phyloP scores from a whole-genome alignment of 2,113 vertebrate species.

The Agelaius phoeniceus region DNA sequence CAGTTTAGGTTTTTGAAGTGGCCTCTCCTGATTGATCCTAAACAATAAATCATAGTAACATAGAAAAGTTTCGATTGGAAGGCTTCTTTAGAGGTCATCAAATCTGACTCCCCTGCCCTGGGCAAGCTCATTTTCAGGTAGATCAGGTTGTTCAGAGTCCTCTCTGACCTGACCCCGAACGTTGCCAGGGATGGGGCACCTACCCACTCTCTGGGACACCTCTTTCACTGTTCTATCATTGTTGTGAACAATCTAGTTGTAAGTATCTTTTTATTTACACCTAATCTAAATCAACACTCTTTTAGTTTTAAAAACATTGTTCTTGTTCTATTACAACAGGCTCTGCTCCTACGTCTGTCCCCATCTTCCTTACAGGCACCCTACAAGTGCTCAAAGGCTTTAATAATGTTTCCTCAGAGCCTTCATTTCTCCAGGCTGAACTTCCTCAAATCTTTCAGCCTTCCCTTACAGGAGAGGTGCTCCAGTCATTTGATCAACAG shows the following conservation, averaged over 20 bases:
- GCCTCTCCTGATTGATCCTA: neutral
- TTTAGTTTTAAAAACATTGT: neutral
- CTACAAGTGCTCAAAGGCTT: neutral
- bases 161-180: accelerated
- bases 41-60: neutral
- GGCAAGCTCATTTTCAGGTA: neutral
- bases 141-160: neutral
- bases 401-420: neutral
- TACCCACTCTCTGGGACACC: neutral
- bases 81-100: neutral
- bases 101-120: neutral
- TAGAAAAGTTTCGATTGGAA: neutral
- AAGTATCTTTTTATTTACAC: neutral
- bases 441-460: neutral
- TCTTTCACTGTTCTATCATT: neutral
- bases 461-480: neutral
- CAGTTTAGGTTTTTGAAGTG: neutral
- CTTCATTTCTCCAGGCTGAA: neutral
- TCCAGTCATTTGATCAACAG: neutral
- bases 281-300: neutral
- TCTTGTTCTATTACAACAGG: neutral
- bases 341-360: neutral
- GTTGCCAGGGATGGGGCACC: neutral
- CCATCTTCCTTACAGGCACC: neutral
- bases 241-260: neutral